Evolutionary conservation across 1,140 invertebrate species (phyloP).

Genomic region (Calephelis virginiensis): DNA sequence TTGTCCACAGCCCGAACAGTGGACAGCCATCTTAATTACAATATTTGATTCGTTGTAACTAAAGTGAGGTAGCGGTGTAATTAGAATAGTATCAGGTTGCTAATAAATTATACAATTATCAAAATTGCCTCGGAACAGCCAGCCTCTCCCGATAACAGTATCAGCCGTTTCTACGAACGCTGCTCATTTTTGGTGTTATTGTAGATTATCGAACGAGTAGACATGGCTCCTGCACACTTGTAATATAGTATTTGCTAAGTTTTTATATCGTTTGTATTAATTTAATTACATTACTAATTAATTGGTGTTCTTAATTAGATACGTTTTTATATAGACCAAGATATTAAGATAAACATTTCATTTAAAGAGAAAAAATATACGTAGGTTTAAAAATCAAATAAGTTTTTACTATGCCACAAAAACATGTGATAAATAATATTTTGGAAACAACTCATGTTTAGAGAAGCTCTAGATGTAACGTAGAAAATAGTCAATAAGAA

Average conservation of each 20-base stretch:
- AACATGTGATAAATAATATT: too few species aligned
- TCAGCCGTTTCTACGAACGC: slow-evolving; percentile 44
- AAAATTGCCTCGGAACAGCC: slow-evolving; percentile 36
- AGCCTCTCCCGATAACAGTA: slow-evolving; percentile 36
- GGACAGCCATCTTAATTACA: background rate
- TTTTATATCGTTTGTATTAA: too few species aligned
- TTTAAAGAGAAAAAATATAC: too few species aligned
- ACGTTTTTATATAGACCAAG: background rate
- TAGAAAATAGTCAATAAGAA: too few species aligned
- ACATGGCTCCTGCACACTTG: slow-evolving; percentile 6
- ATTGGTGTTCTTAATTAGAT: background rate
- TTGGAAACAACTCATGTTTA: too few species aligned
- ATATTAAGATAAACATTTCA: too few species aligned
- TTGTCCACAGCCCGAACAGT: background rate
- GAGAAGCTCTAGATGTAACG: too few species aligned
- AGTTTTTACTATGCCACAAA: too few species aligned
- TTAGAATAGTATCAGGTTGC: slow-evolving; percentile 33
- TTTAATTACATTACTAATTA: too few species aligned
- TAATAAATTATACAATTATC: slow-evolving; percentile 51
- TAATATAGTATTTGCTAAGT: background rate
- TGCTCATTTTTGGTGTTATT: slow-evolving; percentile 22
- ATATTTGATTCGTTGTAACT: slow-evolving; percentile 19
- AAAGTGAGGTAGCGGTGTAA: slow-evolving; percentile 41
- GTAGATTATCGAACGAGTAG: slow-evolving; percentile 19
- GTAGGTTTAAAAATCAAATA: too few species aligned